A percentile compares a stretch with the other conserved stretches of the same genome.
These are phyloP conservation scores for Eumacrocentrus americanus DNA, from an alignment of 2,888 invertebrate species.

Conservation along the genomic window DNA sequence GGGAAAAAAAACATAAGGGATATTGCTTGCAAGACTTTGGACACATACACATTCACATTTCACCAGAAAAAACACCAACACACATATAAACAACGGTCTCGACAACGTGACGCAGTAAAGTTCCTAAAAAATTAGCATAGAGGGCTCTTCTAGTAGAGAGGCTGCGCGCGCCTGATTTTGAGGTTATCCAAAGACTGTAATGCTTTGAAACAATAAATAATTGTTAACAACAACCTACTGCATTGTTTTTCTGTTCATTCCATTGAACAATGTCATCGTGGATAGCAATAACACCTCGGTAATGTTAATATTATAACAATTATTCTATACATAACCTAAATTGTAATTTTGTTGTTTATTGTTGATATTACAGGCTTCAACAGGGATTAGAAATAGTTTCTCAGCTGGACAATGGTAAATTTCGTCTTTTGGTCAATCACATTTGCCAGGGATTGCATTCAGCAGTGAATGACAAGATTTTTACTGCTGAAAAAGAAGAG, in stretches of 20 bases:
- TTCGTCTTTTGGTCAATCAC: slow-evolving; percentile 49
- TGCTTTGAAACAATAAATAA: too few relatives aligned
- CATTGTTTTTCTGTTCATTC: too few relatives aligned
- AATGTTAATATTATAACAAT: neutral
- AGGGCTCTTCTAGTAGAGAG: too few relatives aligned
- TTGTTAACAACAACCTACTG: too few relatives aligned
- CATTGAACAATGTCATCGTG: slow-evolving; percentile 19
- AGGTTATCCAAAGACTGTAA: too few relatives aligned
- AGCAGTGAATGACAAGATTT: slow-evolving; percentile 40
- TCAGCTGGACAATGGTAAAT: slow-evolving; percentile 50
- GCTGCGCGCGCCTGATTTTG: too few relatives aligned
- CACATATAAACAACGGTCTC: too few relatives aligned
- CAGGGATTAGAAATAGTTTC: slow-evolving; percentile 45
- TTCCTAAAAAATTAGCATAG: too few relatives aligned
- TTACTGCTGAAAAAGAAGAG: slow-evolving; percentile 50
- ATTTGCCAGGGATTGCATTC: slow-evolving; percentile 49
- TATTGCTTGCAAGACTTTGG: slow-evolving; percentile 6
- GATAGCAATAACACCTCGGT: slow-evolving; percentile 19
- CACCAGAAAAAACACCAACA: slow-evolving; percentile 8
- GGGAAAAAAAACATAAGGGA: neutral
- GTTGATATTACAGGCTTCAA: slow-evolving; percentile 44
- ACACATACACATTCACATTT: slow-evolving; percentile 8
- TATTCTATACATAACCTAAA: neutral
- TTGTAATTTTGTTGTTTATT: neutral
- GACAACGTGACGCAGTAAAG: too few relatives aligned